Conservation (phyloP, 2,888 invertebrate genomes). For the Catonia carolina region DNA sequence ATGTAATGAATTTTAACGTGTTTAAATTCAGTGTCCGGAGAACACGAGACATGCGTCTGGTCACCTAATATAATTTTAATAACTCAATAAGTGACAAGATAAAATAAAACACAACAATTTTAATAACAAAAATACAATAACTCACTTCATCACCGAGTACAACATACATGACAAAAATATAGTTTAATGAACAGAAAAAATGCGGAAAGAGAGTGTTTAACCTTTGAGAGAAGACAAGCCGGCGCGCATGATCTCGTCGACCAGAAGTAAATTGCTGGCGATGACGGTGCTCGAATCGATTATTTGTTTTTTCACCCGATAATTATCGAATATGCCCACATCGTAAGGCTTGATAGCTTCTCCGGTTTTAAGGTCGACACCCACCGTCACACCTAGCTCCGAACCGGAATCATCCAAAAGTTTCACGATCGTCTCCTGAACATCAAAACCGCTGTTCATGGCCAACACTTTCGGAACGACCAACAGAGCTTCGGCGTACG, state of each 20-base stretch:
- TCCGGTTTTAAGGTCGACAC: slow-evolving; percentile 85
- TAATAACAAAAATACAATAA: too few species aligned
- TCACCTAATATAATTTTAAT: too few species aligned
- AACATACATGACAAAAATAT: too few species aligned
- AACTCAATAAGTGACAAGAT: too few species aligned
- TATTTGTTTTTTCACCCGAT: slow-evolving; percentile 93
- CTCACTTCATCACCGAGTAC: too few species aligned
- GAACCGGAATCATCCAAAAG: slow-evolving; percentile 72
- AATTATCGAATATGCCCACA: slow-evolving; percentile 89
- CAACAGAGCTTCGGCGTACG: slow-evolving; percentile 89
- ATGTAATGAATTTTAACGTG: too few species aligned
- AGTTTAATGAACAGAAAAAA: too few species aligned
- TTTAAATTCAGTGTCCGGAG: too few species aligned
- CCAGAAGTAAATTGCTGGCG: slow-evolving; percentile 92
- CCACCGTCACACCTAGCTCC: slow-evolving; percentile 64
- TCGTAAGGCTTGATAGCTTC: slow-evolving; percentile 81
- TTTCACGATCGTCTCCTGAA: slow-evolving; percentile 92
- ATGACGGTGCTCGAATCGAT: slow-evolving; percentile 94
- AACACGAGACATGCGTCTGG: too few species aligned
- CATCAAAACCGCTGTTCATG: slow-evolving; percentile 93
- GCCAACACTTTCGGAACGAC: slow-evolving; percentile 42
- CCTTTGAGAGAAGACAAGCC: slow-evolving; percentile 87
- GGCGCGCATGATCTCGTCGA: slow-evolving; percentile 99
- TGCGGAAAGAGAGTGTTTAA: too few species aligned
- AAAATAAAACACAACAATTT: too few species aligned